phyloP scores from a whole-genome alignment of 2,113 vertebrate species.

The Telmatochromis sp. region DNA sequence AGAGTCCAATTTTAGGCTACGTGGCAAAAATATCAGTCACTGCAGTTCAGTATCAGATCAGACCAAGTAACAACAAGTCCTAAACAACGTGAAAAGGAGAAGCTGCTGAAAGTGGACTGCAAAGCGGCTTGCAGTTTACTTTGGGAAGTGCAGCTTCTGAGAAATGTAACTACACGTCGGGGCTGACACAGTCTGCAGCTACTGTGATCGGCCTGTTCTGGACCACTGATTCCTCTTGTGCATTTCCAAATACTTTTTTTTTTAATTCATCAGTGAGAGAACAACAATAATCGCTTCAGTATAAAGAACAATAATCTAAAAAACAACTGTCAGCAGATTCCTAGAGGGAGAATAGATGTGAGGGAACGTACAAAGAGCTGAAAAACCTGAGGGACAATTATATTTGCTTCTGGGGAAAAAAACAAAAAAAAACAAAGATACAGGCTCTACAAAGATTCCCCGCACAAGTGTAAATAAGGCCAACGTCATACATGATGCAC shows the following conservation, averaged over 20 bases:
- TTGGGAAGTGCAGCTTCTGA: not conserved
- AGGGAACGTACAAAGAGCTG: not conserved
- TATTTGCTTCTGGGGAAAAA: not conserved
- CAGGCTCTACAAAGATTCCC: not conserved
- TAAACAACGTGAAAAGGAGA: not conserved
- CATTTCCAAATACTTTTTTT: not conserved
- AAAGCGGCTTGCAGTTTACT: not conserved
- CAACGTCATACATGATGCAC: not conserved
- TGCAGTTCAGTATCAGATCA: not conserved
- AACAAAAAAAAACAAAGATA: accelerated
- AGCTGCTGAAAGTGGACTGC: not conserved
- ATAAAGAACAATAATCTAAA: not conserved
- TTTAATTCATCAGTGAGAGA: not conserved
- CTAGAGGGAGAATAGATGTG: not conserved
- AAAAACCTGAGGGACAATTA: not conserved
- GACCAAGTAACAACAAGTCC: not conserved
- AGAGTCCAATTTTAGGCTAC: not conserved
- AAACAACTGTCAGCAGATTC: not conserved
- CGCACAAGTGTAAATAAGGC: not conserved
- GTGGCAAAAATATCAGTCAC: not conserved
- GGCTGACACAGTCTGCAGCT: not conserved
- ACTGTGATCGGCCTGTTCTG: not conserved
- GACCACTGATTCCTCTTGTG: not conserved
- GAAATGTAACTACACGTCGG: not conserved
- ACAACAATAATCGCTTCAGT: not conserved